Percentiles rank a stretch among this genome's conserved stretches.
These are phyloP conservation scores for Albula goreensis DNA, from an alignment of 2,113 vertebrate genomes.

Conservation along the genomic window DNA sequence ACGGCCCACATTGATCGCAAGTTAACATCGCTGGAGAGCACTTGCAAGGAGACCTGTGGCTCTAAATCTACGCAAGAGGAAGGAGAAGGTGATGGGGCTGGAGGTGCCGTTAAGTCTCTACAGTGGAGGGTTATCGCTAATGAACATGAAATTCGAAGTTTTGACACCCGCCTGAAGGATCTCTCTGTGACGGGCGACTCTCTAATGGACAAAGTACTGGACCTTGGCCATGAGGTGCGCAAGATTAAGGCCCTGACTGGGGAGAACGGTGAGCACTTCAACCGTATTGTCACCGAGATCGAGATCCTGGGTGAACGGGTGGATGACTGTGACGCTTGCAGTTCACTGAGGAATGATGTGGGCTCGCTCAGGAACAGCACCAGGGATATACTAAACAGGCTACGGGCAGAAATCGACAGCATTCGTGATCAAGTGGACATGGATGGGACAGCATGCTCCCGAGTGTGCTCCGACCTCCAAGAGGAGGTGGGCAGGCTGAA, in stretches of 20 bases:
- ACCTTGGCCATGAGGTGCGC: slow-evolving; percentile 65
- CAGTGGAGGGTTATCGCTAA: slow-evolving; percentile 76
- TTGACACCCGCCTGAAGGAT: slow-evolving; percentile 72
- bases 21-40: slow-evolving; percentile 48
- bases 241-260: slow-evolving; percentile 67
- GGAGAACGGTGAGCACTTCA: slow-evolving; percentile 65
- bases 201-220: slow-evolving; percentile 63
- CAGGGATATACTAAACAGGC: slow-evolving; percentile 59
- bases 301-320: slow-evolving; percentile 60
- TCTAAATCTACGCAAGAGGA: background rate
- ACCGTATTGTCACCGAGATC: slow-evolving; percentile 62
- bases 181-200: slow-evolving; percentile 75
- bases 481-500: slow-evolving; percentile 69
- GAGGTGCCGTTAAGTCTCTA: slow-evolving; percentile 69
- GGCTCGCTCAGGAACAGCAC: slow-evolving; percentile 72
- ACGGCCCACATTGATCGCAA: slow-evolving; percentile 55
- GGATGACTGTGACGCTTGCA: slow-evolving; percentile 61
- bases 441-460: slow-evolving; percentile 59
- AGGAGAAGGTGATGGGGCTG: slow-evolving; percentile 15
- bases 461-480: slow-evolving; percentile 66
- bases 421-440: slow-evolving; percentile 57
- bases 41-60: slow-evolving; percentile 57
- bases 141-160: slow-evolving; percentile 71
- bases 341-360: slow-evolving; percentile 66
- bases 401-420: slow-evolving; percentile 64